phyloP scores from a whole-genome alignment of 2,797 vertebrate species.

The Falco peregrinus region DNA sequence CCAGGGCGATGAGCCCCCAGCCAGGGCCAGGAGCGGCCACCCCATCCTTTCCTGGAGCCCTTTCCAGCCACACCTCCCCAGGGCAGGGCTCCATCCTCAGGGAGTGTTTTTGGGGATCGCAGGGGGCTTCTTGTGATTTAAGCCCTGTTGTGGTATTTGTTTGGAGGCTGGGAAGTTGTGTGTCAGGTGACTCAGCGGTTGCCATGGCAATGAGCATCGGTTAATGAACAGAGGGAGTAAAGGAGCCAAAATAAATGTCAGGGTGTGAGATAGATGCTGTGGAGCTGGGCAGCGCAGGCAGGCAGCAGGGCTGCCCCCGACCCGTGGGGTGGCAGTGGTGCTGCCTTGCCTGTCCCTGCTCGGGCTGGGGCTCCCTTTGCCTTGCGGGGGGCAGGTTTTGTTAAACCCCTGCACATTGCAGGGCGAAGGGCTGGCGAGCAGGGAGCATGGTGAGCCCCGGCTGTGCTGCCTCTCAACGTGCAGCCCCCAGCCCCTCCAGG shows the following conservation, averaged over 20 bases:
- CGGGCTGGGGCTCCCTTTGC: background rate
- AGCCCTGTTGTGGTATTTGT: constrained; percentile 28
- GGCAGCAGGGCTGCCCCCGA: background rate
- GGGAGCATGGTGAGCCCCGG: background rate
- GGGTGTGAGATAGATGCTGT: background rate
- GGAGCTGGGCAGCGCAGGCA: background rate
- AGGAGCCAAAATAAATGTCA: constrained; percentile 73
- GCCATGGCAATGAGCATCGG: constrained; percentile 57
- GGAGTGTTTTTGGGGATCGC: background rate
- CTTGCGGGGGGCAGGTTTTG: background rate
- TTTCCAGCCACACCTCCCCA: fast-evolving
- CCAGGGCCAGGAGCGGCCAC: background rate
- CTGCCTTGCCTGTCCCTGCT: background rate
- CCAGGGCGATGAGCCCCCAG: background rate
- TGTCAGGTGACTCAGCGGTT: constrained; percentile 68
- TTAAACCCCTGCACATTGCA: background rate
- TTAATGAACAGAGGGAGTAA: constrained; percentile 74
- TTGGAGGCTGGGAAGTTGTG: constrained; percentile 55
- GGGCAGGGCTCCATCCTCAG: background rate
- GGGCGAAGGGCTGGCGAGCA: fast-evolving
- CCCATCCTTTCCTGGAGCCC: background rate
- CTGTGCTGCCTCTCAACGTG: background rate
- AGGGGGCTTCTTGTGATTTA: background rate
- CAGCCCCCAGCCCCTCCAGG: background rate
- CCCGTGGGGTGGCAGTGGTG: background rate